Base-by-base conservation (phyloP, 2,797 vertebrate genomes). In the Hemitrygon akajei region DNA sequence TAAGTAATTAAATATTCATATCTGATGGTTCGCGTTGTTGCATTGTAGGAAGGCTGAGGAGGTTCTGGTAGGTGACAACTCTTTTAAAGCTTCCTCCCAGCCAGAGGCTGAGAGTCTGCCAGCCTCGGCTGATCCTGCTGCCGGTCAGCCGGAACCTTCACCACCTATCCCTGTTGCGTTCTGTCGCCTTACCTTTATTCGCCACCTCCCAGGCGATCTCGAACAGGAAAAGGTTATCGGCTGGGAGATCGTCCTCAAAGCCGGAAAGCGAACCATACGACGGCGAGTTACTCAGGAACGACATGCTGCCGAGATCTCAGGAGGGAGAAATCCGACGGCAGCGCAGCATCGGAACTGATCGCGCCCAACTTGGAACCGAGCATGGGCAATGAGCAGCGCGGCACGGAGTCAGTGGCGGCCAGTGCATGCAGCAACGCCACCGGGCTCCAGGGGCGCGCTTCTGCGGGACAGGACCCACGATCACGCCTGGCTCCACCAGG, bases 191-290 rank as follows among this genome's bases (percentile, higher is more conserved):
- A 92, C 91, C 91, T 92, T 92, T 92, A 92, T 92, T 92, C 66
- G 91, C 91, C 34, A 92, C 91, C 40, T 92, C 91, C 91, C 91
- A 92, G 69, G 91, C 91, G 37, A 92, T 14, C 91, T 92, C 91
- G 91, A 92, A 75, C 66, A 92, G 91, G 14, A 92, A 47, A 25
- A 92, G 91, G 69, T 92, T 92, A 0, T 92, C 91, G 40, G 71
- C 40, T 30, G 91, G 91, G 20, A 92, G 40, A 3, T 75, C 91
- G 1, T 92, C 69, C 37, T 92, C 91, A 20, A 92, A 75, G 91
- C 66, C 91, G 27, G 37, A 16, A 6, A 75, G 71, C 10, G 91
- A 71, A 10, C 71, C 20, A 12, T 89, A 89, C 34, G 86, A 89
- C 27, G 60, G 86, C 63, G 86, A 89, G 86, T 22, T 66, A 11